These are phyloP conservation scores for Tricholauxania praeusta DNA, from an alignment of 2,888 invertebrate species.

Conservation along the genomic window DNA sequence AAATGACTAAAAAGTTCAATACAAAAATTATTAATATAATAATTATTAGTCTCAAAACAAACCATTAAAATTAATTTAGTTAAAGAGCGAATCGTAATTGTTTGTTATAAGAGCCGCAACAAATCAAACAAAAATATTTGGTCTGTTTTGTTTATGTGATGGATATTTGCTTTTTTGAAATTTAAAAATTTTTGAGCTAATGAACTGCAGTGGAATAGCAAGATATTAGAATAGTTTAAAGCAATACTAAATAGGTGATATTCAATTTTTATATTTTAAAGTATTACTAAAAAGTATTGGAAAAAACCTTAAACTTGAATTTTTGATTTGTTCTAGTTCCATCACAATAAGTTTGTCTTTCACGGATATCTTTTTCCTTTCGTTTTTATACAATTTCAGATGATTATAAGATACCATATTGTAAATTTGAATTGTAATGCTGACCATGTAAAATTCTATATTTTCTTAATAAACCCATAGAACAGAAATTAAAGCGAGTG, in stretches of 20 bases:
- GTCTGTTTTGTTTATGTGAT: not conserved
- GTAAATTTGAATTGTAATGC: conserved; percentile 60
- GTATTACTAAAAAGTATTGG: too few species aligned
- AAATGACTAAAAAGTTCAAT: too few species aligned
- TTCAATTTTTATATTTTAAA: too few species aligned
- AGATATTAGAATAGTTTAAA: too few species aligned
- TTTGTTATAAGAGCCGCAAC: not conserved
- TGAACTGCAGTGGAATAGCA: too few species aligned
- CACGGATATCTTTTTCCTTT: not conserved
- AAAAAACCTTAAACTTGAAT: too few species aligned
- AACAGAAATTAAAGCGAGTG: conserved; percentile 30
- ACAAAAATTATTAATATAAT: too few species aligned
- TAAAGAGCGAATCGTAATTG: conserved; percentile 21
- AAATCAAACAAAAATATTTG: not conserved
- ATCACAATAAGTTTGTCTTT: too few species aligned
- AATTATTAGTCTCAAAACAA: too few species aligned
- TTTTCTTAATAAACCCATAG: conserved; percentile 36
- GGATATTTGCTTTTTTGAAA: not conserved
- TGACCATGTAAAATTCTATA: conserved; percentile 59
- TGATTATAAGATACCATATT: not conserved
- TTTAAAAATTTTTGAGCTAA: not conserved
- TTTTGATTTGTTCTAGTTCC: too few species aligned
- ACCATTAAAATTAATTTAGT: conserved; percentile 36
- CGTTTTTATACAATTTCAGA: not conserved
- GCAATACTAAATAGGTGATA: too few species aligned